Percentiles rank a stretch among this genome's conserved stretches.
Conservation (phyloP, 1,140 invertebrate genomes). For the Pemphigus obesinymphae region DNA sequence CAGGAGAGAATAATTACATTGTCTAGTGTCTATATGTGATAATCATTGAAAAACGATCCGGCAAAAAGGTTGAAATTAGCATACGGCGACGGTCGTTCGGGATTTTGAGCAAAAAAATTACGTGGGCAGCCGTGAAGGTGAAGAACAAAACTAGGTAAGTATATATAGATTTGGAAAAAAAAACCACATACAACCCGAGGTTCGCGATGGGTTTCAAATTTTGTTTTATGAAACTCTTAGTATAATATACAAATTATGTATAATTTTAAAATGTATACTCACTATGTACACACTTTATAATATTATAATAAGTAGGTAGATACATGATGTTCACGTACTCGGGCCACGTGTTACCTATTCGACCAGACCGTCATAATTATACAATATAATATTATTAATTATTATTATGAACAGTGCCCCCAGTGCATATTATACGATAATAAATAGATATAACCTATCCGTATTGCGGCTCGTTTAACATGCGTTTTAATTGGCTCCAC, state of each 20-base stretch:
- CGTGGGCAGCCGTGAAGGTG: not conserved
- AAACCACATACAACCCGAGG: not conserved
- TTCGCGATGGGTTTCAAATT: not conserved
- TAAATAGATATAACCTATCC: not conserved
- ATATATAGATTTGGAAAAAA: no score
- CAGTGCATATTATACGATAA: not conserved
- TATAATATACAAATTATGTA: no score
- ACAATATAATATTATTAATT: not conserved
- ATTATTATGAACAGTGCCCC: not conserved
- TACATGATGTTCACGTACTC: no score
- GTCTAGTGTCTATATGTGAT: no score
- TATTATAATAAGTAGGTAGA: no score
- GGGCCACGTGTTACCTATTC: not conserved
- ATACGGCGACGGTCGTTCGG: slow-evolving; percentile 6
- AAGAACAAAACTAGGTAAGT: not conserved
- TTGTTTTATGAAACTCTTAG: not conserved
- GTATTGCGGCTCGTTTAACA: slow-evolving; percentile 32
- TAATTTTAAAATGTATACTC: no score
- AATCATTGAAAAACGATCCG: not conserved
- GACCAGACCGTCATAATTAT: not conserved
- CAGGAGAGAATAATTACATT: no score
- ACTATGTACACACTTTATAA: no score
- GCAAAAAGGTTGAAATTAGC: slow-evolving; percentile 9
- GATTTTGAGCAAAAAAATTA: not conserved
- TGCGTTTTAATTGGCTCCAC: slow-evolving; percentile 15